Conservation (phyloP, 2,888 invertebrate species). For the Aromia moschata region DNA sequence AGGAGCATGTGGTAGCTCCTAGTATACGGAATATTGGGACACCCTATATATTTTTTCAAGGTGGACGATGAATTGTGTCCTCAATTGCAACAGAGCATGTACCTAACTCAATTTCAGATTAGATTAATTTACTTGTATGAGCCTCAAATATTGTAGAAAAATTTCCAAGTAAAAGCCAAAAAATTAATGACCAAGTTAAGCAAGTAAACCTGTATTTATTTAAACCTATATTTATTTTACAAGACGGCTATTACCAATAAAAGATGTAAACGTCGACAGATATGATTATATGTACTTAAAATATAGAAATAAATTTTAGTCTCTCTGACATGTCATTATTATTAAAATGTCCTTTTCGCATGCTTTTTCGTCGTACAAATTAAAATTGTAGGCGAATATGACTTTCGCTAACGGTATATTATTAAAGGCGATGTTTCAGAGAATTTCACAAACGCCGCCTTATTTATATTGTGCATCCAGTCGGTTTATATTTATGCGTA, state of each 20-base stretch:
- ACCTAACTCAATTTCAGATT: no score
- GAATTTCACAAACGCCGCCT: slow-evolving; percentile 24
- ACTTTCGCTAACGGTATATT: slow-evolving; percentile 23
- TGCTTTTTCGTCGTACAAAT: slow-evolving; percentile 13
- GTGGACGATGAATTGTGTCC: no score
- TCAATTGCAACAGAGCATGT: no score
- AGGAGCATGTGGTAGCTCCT: no score
- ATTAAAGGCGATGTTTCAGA: slow-evolving; percentile 12
- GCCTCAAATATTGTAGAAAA: no score
- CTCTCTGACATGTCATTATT: background rate
- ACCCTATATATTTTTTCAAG: no score
- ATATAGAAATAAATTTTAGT: slow-evolving; percentile 15
- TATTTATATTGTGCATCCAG: slow-evolving; percentile 25
- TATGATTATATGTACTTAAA: background rate
- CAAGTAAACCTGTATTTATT: no score
- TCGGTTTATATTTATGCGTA: slow-evolving; percentile 42
- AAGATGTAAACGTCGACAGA: background rate
- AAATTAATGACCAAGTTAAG: no score
- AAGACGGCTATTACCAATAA: background rate
- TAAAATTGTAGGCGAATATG: slow-evolving; percentile 27
- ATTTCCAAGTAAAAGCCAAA: no score
- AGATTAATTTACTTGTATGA: no score
- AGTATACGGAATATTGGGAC: no score
- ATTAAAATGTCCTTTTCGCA: slow-evolving; percentile 10
- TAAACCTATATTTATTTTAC: no score